These are phyloP conservation scores for Drosophila recens DNA, from an alignment of 2,888 invertebrate species.

Conservation along the genomic window DNA sequence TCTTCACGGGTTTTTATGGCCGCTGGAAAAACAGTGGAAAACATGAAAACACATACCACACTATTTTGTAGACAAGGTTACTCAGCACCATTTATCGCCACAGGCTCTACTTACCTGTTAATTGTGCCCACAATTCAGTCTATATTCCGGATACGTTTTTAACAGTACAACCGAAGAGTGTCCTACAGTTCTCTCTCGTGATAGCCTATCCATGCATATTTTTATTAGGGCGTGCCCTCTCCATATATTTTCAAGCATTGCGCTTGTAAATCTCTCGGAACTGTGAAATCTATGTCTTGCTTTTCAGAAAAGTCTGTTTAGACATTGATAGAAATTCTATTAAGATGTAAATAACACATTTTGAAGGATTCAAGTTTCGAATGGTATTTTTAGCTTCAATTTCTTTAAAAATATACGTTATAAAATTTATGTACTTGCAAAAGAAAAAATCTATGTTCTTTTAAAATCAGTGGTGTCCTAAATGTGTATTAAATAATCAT, in stretches of 20 bases:
- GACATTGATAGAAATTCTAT: neutral
- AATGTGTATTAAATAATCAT: no score
- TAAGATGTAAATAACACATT: neutral
- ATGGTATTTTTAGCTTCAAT: neutral
- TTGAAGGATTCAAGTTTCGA: neutral
- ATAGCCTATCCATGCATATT: conserved; percentile 34
- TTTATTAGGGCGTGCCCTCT: conserved; percentile 61
- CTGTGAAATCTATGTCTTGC: neutral
- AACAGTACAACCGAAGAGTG: conserved; percentile 24
- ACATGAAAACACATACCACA: conserved; percentile 28
- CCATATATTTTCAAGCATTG: neutral
- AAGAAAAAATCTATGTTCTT: no score
- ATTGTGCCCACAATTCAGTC: conserved; percentile 67
- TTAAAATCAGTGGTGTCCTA: no score
- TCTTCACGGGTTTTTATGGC: conserved; percentile 74
- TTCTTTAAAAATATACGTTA: no score
- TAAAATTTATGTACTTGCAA: no score
- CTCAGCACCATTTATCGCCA: conserved; percentile 44
- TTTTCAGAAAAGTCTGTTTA: neutral
- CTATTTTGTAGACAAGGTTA: conserved; percentile 67
- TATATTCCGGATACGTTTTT: conserved; percentile 51
- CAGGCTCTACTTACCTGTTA: conserved; percentile 71
- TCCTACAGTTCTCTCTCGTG: neutral
- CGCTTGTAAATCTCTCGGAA: conserved; percentile 33
- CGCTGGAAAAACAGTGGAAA: conserved; percentile 60